Base-by-base conservation (phyloP, 2,888 invertebrate genomes). In the Eupithecia subumbrata region DNA sequence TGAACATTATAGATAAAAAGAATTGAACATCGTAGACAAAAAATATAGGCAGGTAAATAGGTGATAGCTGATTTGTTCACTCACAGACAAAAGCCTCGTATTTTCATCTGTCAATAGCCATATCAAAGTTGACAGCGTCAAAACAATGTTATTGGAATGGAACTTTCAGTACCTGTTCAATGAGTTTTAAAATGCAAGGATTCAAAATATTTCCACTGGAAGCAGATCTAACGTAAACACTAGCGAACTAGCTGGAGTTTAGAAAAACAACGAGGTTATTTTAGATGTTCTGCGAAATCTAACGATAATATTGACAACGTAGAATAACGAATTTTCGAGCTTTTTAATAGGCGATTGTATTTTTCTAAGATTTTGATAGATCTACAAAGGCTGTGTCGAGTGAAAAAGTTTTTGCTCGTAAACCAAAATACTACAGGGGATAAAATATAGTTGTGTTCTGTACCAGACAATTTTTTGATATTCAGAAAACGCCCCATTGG, bases 201-300 rank as follows among this genome's bases (percentile, higher is more conserved):
- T 63, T 63, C 63, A 30, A 25, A 63, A 63, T 64, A 64, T 64
- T 34, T 64, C 12, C 14, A 60, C 60, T 25, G 25, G 60, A 14
- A 64, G 63, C 30, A 2, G 64, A n/a, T 11, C 25, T 68, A 73
- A 60, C 18, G 52, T 70, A 70, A 70, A 70, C 52, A 70, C 37
- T 40, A 18, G 18, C 64, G 8, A 18, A n/a, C 30, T 64, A 9
- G 40, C n/a, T 40, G 12, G 12, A 37, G 69, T 34, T 37, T 34
- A 70, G n/a, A 52, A 71, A 43, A 63, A 71, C 71, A 60, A 43
- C 34, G 56, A 37, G 22, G 11, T 71, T 25, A 71, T 25, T 63
- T 69, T 63, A 48, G 73, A 73, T 48, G 30, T 48, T 63, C 48
- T 18, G n/a, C 48, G 63, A 69, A 64, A 66, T 66, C n/a, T 18